Evolutionary conservation across 1,140 invertebrate genomes (phyloP).

Genomic region (Chionoecetes opilio): DNA sequence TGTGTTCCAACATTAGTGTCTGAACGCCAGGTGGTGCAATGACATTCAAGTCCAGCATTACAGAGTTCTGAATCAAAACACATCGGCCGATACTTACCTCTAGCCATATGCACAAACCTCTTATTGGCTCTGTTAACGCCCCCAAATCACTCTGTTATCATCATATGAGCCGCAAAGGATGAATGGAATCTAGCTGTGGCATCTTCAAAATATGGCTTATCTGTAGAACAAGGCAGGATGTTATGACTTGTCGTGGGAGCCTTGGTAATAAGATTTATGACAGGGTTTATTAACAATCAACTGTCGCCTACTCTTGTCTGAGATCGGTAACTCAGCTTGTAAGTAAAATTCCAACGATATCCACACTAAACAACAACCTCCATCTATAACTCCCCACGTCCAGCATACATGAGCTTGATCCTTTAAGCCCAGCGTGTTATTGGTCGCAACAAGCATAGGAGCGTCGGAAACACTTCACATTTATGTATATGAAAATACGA

Average conservation of each 20-base stretch:
- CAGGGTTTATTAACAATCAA: background rate
- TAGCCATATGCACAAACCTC: background rate
- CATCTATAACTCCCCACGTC: no score
- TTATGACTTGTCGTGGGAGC: slow-evolving; percentile 13
- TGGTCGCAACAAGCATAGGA: no score
- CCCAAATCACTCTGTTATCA: background rate
- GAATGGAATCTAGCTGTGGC: background rate
- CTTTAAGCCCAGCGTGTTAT: no score
- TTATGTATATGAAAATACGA: no score
- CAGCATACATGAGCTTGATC: no score
- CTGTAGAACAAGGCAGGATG: background rate
- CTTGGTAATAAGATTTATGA: slow-evolving; percentile 20
- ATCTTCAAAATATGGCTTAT: background rate
- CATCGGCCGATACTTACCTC: background rate
- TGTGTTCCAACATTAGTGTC: background rate
- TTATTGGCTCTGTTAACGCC: background rate
- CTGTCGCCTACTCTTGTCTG: background rate
- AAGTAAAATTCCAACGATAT: background rate
- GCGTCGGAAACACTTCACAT: no score
- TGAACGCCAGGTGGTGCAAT: background rate
- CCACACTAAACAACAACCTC: background rate
- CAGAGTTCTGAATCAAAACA: background rate
- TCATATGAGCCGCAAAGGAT: background rate
- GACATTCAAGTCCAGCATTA: background rate
- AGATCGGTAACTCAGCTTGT: background rate